phyloP scores from a whole-genome alignment of 1,140 invertebrate genomes.

The Battus philenor region DNA sequence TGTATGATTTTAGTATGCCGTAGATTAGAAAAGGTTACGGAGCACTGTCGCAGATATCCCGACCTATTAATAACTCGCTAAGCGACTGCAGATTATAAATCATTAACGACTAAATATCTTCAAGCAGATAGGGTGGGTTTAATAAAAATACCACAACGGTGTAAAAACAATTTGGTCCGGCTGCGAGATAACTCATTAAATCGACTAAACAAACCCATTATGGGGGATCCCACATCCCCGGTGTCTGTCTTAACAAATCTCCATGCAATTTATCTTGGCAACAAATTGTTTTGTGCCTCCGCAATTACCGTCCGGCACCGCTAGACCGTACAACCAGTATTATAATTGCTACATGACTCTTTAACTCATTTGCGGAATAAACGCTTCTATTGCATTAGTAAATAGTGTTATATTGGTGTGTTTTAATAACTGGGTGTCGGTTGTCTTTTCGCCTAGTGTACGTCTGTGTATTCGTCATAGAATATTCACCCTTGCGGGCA shows the following conservation, averaged over 20 bases:
- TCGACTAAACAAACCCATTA: conserved; percentile 11
- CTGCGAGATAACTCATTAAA: conserved; percentile 12
- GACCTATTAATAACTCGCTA: no score
- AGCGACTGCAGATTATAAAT: no score
- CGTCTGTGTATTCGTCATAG: conserved; percentile 16
- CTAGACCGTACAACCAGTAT: not conserved
- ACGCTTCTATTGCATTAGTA: not conserved
- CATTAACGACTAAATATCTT: no score
- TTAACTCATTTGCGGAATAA: not conserved
- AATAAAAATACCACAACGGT: conserved; percentile 1
- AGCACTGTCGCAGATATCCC: no score
- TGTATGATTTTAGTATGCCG: no score
- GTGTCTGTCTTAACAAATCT: conserved; percentile 7
- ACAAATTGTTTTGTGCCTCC: conserved; percentile 14
- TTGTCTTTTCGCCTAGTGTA: not conserved
- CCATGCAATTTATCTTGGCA: conserved; percentile 9
- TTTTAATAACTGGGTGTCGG: not conserved
- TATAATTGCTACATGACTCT: conserved; percentile 5
- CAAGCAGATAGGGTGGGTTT: no score
- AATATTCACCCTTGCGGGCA: conserved; percentile 29
- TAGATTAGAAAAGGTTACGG: no score
- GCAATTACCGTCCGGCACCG: conserved; percentile 7
- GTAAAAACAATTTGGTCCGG: conserved; percentile 11
- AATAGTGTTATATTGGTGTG: not conserved
- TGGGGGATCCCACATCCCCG: not conserved